A percentile compares a stretch with the other conserved stretches of the same genome.
Conservation (phyloP, 2,888 invertebrate species). For the Ectobius pallidus region DNA sequence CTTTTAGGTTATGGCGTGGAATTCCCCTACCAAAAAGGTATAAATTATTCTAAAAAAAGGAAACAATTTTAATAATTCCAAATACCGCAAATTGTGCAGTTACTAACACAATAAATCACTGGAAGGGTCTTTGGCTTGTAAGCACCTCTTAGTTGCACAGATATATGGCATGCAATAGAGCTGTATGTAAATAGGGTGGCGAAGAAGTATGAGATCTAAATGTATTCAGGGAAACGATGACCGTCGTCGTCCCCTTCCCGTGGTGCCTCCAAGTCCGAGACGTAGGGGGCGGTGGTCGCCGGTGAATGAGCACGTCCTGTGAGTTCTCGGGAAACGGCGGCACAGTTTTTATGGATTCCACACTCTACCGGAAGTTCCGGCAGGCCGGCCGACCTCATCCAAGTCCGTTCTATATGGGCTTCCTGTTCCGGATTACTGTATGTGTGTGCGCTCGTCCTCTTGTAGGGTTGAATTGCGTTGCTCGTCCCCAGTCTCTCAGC, state of each 20-base stretch:
- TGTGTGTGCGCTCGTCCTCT: slow-evolving; percentile 3
- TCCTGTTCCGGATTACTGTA: slow-evolving; percentile 42
- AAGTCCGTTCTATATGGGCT: slow-evolving; percentile 41
- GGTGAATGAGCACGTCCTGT: background rate
- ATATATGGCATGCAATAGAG: too few relatives aligned
- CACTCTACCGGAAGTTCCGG: slow-evolving; percentile 41
- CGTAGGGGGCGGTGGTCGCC: background rate
- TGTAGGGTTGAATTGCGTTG: background rate
- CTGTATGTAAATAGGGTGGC: slow-evolving; percentile 3
- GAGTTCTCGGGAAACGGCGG: slow-evolving; percentile 33
- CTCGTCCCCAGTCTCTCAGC: too few relatives aligned
- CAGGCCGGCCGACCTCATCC: slow-evolving; percentile 41
- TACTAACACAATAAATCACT: too few relatives aligned
- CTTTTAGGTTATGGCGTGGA: too few relatives aligned
- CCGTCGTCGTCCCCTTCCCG: background rate
- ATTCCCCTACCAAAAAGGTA: too few relatives aligned
- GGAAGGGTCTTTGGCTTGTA: too few relatives aligned
- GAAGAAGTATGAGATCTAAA: background rate
- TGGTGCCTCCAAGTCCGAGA: slow-evolving; percentile 1
- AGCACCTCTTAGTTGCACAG: too few relatives aligned
- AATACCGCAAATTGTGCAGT: too few relatives aligned
- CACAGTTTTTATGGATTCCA: slow-evolving; percentile 40
- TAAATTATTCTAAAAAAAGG: too few relatives aligned
- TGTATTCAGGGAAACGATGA: background rate
- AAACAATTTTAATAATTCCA: too few relatives aligned